A percentile compares a stretch with the other conserved stretches of the same genome.
Evolutionary conservation across 2,888 invertebrate species (phyloP).

Genomic region (Eumacrocentrus americanus): DNA sequence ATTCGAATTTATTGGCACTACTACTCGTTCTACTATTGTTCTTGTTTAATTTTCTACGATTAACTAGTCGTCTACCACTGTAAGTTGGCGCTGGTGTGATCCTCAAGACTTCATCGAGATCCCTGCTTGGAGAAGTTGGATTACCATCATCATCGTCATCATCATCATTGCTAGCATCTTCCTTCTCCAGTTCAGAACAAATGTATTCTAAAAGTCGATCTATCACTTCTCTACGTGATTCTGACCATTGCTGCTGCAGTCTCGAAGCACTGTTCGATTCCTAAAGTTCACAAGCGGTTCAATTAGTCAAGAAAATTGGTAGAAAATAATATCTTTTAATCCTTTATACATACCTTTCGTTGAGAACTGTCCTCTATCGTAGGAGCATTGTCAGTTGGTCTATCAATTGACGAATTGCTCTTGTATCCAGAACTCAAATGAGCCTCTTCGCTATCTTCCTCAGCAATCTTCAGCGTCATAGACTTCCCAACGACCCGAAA

Average conservation of each 20-base stretch:
- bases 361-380: neutral
- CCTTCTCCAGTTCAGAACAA: constrained; percentile 44
- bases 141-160: constrained; percentile 28
- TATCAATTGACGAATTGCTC: neutral
- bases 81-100: constrained; percentile 48
- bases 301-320: neutral
- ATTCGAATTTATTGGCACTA: constrained; percentile 32
- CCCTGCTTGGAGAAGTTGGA: constrained; percentile 30
- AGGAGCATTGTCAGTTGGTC: neutral
- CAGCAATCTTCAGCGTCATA: constrained; percentile 16
- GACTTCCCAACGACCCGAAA: constrained; percentile 46
- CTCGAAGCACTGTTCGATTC: neutral
- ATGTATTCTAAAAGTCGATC: constrained; percentile 49
- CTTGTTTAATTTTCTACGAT: constrained; percentile 27
- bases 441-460: constrained; percentile 25
- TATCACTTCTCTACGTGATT: constrained; percentile 45
- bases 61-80: constrained; percentile 39
- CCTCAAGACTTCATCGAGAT: constrained; percentile 46
- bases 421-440: neutral
- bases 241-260: neutral
- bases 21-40: constrained; percentile 30
- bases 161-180: constrained; percentile 32
- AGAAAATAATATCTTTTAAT: neutral
- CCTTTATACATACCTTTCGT: neutral
- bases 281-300: neutral